Evolutionary conservation across 2,113 vertebrate genomes (phyloP).

Genomic region (Gila orcuttii): DNA sequence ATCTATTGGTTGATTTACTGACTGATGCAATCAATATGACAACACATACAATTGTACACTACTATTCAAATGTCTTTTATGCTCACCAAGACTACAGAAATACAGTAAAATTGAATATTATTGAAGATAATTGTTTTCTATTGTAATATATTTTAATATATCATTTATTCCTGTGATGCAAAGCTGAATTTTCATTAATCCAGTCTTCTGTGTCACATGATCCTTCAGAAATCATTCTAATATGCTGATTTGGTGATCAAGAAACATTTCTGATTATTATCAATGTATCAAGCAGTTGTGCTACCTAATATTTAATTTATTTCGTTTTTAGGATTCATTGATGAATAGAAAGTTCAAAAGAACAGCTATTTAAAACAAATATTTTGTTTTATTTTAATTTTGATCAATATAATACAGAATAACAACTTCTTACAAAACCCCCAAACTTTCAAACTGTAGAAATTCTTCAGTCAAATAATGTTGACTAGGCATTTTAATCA

Average conservation of each 20-base stretch:
- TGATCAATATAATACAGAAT: not conserved
- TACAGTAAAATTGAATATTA: not conserved
- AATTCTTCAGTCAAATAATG: not conserved
- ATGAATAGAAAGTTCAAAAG: not conserved
- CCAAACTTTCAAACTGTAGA: not conserved
- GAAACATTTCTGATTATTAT: not conserved
- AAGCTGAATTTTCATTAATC: not conserved
- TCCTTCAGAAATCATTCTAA: not conserved
- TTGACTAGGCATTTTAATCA: not conserved
- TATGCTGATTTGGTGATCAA: not conserved
- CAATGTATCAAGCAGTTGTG: not conserved
- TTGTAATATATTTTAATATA: not conserved
- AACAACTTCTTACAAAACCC: not conserved
- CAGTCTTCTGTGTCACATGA: not conserved
- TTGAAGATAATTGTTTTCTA: not conserved
- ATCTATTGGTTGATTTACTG: conserved; percentile 16
- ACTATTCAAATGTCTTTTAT: not conserved
- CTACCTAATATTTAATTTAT: not conserved
- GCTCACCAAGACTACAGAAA: not conserved
- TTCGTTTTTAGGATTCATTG: no score
- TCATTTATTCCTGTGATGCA: not conserved
- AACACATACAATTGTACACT: not conserved
- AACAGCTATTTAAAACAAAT: no score
- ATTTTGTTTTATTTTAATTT: not conserved
- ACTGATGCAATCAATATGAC: not conserved